Evolutionary conservation across 64 coral and sea anemone species (phyloP).

Genomic region (Porites australiensis): DNA sequence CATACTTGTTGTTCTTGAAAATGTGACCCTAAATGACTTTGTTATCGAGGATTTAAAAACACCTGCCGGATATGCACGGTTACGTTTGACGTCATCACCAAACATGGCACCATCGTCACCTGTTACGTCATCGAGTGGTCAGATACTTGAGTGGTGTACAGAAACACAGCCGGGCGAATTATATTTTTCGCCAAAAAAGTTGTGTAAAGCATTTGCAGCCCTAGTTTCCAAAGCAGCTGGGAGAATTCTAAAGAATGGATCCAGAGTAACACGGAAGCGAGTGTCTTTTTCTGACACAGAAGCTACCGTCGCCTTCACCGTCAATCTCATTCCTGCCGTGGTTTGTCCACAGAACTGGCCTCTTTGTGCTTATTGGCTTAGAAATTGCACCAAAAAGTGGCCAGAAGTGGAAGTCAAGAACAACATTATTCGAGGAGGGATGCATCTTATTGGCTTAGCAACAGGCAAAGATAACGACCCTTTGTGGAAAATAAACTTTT

Average conservation of each 20-base stretch:
- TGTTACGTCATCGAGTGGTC: background rate
- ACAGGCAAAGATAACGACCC: slow-evolving; percentile 42
- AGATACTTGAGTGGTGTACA: slow-evolving; percentile 17
- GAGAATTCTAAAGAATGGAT: slow-evolving; percentile 46
- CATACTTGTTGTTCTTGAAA: slow-evolving; percentile 74
- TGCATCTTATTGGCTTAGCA: slow-evolving; percentile 76
- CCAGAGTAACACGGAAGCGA: slow-evolving; percentile 37
- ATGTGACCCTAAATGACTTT: slow-evolving; percentile 38
- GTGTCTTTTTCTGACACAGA: slow-evolving; percentile 58
- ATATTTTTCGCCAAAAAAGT: slow-evolving; percentile 54
- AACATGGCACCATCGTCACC: background rate
- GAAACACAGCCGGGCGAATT: slow-evolving; percentile 12
- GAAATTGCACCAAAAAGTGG: slow-evolving; percentile 62
- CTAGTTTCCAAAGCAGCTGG: slow-evolving; percentile 34
- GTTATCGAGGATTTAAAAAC: slow-evolving; percentile 70
- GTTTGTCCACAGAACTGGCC: slow-evolving; percentile 72
- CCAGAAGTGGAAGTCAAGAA: slow-evolving; percentile 23
- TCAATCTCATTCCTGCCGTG: slow-evolving; percentile 83
- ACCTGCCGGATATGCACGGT: slow-evolving; percentile 69
- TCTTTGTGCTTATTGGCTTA: slow-evolving; percentile 77
- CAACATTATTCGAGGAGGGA: slow-evolving; percentile 48
- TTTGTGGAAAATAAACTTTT: slow-evolving; percentile 75
- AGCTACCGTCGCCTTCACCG: slow-evolving; percentile 25
- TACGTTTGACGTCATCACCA: slow-evolving; percentile 19
- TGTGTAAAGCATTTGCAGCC: slow-evolving; percentile 54